These are phyloP conservation scores for Semnornis frantzii DNA, from an alignment of 2,113 vertebrate genomes.

Conservation along the genomic window DNA sequence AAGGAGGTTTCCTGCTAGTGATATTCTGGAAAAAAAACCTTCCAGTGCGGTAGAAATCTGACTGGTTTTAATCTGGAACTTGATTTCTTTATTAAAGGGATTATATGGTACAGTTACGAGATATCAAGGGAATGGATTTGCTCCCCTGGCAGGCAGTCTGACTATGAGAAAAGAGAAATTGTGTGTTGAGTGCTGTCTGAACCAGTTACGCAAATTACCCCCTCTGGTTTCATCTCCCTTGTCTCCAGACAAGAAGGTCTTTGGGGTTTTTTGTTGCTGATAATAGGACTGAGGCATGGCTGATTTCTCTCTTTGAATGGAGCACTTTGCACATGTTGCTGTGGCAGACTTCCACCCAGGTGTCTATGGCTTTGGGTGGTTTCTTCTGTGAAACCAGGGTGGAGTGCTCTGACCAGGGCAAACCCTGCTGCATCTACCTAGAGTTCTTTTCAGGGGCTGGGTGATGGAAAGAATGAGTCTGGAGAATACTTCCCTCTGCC, in stretches of 20 bases:
- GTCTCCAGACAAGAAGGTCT: neutral
- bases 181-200: conserved; percentile 1
- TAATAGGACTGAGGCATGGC: neutral
- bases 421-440: fast-evolving
- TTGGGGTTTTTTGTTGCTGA: neutral
- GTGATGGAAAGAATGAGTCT: neutral
- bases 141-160: conserved; percentile 18
- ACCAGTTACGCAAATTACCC: conserved; percentile 41
- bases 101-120: conserved; percentile 14
- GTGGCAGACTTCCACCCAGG: neutral
- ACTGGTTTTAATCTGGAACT: conserved; percentile 10
- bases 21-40: neutral
- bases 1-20: neutral
- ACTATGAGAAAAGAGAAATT: conserved; percentile 33
- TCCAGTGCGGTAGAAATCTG: neutral
- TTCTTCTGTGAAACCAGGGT: neutral
- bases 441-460: neutral
- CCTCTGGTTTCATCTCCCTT: neutral
- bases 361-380: neutral
- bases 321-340: neutral
- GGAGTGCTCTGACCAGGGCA: neutral
- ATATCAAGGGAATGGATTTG: conserved; percentile 24
- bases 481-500: neutral
- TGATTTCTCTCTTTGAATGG: neutral
- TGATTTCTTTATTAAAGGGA: conserved; percentile 39